Evolutionary conservation across 2,797 vertebrate species (phyloP).

Genomic region (Sebastes steindachneri): DNA sequence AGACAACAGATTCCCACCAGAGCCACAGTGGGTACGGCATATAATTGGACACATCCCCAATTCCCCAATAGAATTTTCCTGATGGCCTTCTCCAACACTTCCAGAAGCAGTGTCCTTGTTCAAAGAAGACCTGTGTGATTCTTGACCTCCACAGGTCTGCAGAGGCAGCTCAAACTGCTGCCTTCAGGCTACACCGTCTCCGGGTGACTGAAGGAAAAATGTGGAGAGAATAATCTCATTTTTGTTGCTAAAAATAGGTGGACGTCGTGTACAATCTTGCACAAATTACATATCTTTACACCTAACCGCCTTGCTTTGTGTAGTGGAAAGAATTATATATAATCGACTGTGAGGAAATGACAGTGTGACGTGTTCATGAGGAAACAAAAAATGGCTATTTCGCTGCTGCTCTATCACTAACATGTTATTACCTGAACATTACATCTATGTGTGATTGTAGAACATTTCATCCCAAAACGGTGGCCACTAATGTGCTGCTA

Average conservation of each 20-base stretch:
- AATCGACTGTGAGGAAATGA: neutral
- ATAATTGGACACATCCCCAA: conserved; percentile 62
- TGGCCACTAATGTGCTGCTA: neutral
- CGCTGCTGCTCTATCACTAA: neutral
- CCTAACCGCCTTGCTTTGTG: neutral
- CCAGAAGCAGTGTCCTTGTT: neutral
- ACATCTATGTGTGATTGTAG: neutral
- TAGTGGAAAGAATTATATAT: neutral
- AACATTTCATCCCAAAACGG: too few species aligned
- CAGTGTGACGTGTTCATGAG: neutral
- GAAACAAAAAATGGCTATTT: neutral
- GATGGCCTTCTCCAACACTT: neutral
- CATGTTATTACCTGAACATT: neutral
- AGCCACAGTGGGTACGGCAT: conserved; percentile 19
- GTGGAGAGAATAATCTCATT: neutral
- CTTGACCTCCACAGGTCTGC: conserved; percentile 9
- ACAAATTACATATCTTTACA: neutral
- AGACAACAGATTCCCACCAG: conserved; percentile 57
- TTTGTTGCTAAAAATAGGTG: neutral
- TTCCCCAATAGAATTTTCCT: conserved; percentile 22
- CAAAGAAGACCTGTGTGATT: conserved; percentile 19
- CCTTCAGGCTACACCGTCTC: neutral
- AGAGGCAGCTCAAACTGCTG: neutral
- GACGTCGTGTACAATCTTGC: neutral
- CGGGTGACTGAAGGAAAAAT: neutral